These are phyloP conservation scores for Holocentrus rufus DNA, from an alignment of 2,797 vertebrate genomes.

Conservation along the genomic window DNA sequence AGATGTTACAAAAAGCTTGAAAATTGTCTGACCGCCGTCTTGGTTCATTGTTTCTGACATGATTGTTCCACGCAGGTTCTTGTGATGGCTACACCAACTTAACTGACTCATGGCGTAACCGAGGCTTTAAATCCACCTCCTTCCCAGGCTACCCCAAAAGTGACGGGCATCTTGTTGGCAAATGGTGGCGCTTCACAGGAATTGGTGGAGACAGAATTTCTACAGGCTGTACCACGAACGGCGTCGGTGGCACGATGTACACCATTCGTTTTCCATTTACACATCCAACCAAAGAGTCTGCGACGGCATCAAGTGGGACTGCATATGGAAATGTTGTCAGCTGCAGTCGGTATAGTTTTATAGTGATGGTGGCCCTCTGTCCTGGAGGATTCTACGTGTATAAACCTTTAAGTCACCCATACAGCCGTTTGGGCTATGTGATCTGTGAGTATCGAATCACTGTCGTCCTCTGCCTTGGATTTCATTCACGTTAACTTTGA, in stretches of 20 bases:
- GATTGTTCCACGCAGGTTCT: constrained; percentile 23
- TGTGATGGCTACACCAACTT: constrained; percentile 54
- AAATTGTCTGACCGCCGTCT: background rate
- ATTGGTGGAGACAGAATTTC: constrained; percentile 60
- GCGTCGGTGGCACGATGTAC: background rate
- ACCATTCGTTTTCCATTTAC: background rate
- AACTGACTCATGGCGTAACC: constrained; percentile 62
- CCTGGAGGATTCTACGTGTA: constrained; percentile 62
- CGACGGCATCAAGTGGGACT: rapidly evolving
- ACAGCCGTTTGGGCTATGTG: rapidly evolving
- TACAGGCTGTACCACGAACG: rapidly evolving
- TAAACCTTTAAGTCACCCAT: background rate
- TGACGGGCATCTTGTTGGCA: background rate
- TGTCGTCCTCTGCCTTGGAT: too few species aligned
- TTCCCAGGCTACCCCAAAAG: background rate
- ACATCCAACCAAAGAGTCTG: constrained; percentile 26
- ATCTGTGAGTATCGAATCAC: constrained; percentile 59
- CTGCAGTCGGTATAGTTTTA: rapidly evolving
- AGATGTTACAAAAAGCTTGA: background rate
- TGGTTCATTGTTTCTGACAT: background rate
- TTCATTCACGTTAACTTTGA: too few species aligned
- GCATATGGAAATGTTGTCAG: rapidly evolving
- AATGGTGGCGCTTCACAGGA: constrained; percentile 66
- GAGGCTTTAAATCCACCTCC: background rate
- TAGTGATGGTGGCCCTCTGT: constrained; percentile 35